Percentiles rank a stretch among this genome's conserved stretches.
Conservation (phyloP, 2,888 invertebrate genomes). For the Habroteleia sp. region DNA sequence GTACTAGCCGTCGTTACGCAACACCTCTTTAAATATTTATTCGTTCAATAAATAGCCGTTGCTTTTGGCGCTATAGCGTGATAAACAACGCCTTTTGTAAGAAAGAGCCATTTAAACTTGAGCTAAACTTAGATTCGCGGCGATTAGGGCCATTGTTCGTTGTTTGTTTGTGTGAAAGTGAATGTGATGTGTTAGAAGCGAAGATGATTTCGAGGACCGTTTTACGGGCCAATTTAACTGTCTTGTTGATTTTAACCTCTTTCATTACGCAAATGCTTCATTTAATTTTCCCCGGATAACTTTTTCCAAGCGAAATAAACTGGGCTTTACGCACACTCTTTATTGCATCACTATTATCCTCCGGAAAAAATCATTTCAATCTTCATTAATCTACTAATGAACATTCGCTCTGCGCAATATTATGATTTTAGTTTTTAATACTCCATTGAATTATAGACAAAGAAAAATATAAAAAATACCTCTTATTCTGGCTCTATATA, state of each 20-base stretch:
- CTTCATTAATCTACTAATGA: slow-evolving; percentile 9
- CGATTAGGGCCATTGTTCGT: slow-evolving; percentile 63
- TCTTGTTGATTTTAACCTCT: slow-evolving; percentile 44
- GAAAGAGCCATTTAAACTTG: slow-evolving; percentile 58
- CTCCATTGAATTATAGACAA: no score
- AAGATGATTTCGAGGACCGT: slow-evolving; percentile 46
- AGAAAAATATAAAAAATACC: no score
- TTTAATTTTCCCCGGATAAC: slow-evolving; percentile 30
- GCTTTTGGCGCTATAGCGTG: slow-evolving; percentile 46
- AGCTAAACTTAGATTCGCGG: slow-evolving; percentile 61
- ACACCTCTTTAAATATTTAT: slow-evolving; percentile 58
- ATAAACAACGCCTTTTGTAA: slow-evolving; percentile 62
- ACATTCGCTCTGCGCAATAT: no score
- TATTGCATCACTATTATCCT: slow-evolving; percentile 15
- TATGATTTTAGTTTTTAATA: no score
- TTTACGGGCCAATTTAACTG: slow-evolving; percentile 48
- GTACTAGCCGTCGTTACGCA: slow-evolving; percentile 23
- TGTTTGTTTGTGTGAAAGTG: slow-evolving; percentile 52
- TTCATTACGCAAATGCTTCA: slow-evolving; percentile 40
- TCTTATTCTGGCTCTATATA: no score
- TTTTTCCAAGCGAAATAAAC: slow-evolving; percentile 21
- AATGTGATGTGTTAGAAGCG: slow-evolving; percentile 43
- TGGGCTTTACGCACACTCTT: background rate
- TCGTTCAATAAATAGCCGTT: slow-evolving; percentile 56
- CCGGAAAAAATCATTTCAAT: background rate